These are phyloP conservation scores for Enteromius treurensis DNA, from an alignment of 2,797 vertebrate genomes.

Conservation along the genomic window DNA sequence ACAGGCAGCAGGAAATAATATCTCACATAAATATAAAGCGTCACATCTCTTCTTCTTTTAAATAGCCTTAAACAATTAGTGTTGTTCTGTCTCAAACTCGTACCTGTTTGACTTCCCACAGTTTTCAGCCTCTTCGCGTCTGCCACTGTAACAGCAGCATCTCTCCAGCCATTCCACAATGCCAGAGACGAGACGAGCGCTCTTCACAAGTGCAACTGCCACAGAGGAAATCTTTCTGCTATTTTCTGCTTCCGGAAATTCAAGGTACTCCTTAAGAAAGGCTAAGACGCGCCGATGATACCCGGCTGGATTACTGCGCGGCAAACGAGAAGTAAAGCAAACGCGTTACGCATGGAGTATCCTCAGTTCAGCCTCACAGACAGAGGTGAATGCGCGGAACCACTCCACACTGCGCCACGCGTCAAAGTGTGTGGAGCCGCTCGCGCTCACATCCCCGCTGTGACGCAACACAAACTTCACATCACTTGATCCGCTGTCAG, in stretches of 20 bases:
- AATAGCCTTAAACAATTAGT: background rate
- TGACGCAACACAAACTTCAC: constrained; percentile 46
- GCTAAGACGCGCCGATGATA: background rate
- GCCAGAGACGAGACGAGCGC: background rate
- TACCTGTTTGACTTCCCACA: constrained; percentile 32
- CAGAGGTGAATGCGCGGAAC: constrained; percentile 9
- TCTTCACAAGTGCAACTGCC: constrained; percentile 2
- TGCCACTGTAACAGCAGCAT: constrained; percentile 25
- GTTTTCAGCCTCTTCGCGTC: constrained; percentile 28
- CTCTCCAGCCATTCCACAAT: constrained; percentile 23
- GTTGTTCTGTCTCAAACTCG: constrained; percentile 4
- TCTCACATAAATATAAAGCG: background rate
- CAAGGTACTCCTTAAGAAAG: constrained; percentile 41
- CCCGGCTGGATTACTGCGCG: background rate
- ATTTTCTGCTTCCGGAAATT: background rate
- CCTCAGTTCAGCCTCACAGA: constrained; percentile 26
- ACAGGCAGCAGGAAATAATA: background rate
- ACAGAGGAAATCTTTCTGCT: background rate
- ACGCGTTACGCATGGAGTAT: constrained; percentile 35
- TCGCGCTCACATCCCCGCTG: constrained; percentile 15
- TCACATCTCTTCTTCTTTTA: background rate
- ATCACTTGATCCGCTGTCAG: constrained; percentile 12
- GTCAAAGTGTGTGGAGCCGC: constrained; percentile 12
- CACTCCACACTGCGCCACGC: constrained; percentile 39
- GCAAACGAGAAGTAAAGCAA: constrained; percentile 31